A percentile compares a stretch with the other conserved stretches of the same genome.
Evolutionary conservation across 2,113 vertebrate species (phyloP).

Genomic region (Dipodomys stephensi): DNA sequence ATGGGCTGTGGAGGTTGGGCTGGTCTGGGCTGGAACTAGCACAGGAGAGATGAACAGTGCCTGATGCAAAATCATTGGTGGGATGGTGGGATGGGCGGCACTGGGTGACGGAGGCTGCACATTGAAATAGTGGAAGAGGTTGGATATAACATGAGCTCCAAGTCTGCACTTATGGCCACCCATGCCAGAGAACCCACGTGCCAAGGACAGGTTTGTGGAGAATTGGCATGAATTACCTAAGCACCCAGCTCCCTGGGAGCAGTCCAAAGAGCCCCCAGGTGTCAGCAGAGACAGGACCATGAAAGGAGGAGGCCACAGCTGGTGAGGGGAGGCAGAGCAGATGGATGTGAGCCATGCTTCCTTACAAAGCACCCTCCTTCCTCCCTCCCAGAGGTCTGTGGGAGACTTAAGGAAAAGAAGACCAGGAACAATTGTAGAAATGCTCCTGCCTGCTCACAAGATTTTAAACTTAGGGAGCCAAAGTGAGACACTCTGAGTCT

Average conservation of each 20-base stretch:
- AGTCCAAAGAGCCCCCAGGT: background rate
- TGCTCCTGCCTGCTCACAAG: background rate
- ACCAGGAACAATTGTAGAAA: background rate
- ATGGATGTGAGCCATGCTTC: fast-evolving
- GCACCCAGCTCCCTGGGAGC: no score
- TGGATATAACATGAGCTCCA: background rate
- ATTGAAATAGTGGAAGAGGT: background rate
- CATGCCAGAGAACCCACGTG: background rate
- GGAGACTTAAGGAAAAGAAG: background rate
- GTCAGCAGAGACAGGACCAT: background rate
- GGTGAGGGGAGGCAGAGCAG: background rate
- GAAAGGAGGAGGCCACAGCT: background rate
- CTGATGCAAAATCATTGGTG: background rate
- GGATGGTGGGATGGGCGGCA: background rate
- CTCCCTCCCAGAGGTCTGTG: background rate
- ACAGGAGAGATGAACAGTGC: background rate
- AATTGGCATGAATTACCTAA: background rate
- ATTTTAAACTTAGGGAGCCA: background rate
- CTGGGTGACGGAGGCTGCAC: no score
- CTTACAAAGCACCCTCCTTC: fast-evolving
- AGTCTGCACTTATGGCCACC: background rate
- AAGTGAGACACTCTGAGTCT: conserved; percentile 7
- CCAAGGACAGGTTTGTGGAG: background rate
- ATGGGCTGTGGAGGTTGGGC: no score
- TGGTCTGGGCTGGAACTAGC: background rate